A percentile compares a stretch with the other conserved stretches of the same genome.
phyloP scores from a whole-genome alignment of 2,797 vertebrate genomes.

The Takifugu ocellatus region DNA sequence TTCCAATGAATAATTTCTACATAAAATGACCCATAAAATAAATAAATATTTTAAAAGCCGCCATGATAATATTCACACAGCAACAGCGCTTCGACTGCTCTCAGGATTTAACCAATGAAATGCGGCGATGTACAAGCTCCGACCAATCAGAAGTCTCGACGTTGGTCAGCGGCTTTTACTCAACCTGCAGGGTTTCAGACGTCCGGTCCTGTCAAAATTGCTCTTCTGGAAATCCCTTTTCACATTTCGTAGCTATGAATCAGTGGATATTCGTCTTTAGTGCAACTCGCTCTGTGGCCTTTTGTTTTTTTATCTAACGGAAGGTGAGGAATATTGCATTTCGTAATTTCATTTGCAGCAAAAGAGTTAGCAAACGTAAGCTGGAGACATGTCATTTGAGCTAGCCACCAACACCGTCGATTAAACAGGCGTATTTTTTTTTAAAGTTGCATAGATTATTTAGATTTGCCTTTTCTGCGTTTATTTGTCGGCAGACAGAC shows the following conservation, averaged over 20 bases:
- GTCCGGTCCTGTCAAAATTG: slow-evolving; percentile 29
- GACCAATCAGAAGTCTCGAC: slow-evolving; percentile 65
- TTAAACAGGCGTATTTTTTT: neutral
- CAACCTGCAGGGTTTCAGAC: slow-evolving; percentile 20
- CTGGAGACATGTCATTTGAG: slow-evolving; percentile 40
- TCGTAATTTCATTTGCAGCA: neutral
- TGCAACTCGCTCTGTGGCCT: slow-evolving; percentile 33
- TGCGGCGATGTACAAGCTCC: neutral
- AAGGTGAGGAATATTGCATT: slow-evolving; percentile 61
- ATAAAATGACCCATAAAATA: neutral
- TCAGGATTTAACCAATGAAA: slow-evolving; percentile 56
- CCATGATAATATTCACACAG: slow-evolving; percentile 31
- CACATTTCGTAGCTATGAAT: slow-evolving; percentile 52
- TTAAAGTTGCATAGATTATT: no score
- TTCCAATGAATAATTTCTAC: neutral
- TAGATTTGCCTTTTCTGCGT: no score
- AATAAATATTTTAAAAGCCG: neutral
- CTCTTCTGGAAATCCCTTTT: neutral
- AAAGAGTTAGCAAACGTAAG: slow-evolving; percentile 10
- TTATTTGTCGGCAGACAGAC: no score
- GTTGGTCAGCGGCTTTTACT: slow-evolving; percentile 9
- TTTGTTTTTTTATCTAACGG: slow-evolving; percentile 70
- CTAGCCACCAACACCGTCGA: slow-evolving; percentile 17
- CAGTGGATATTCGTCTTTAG: slow-evolving; percentile 36
- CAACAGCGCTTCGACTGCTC: slow-evolving; percentile 5